Evolutionary conservation across 2,888 invertebrate genomes (phyloP), one percentile per base, ranked within the genome.

Genomic region (Idaea straminata): DNA sequence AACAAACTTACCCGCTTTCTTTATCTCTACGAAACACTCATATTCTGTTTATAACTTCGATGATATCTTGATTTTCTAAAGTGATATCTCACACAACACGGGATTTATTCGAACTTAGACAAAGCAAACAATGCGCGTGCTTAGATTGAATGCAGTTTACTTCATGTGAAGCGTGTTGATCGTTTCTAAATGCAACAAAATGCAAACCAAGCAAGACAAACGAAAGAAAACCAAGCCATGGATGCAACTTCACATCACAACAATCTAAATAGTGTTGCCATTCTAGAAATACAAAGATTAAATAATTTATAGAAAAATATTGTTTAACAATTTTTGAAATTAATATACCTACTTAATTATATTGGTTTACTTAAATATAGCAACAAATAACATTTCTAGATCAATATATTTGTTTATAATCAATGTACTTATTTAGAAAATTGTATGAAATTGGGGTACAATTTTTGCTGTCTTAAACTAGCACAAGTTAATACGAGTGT

Each of bases 41-140:
- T 35, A 66, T 64, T 66, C 68, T 66, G 35, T 61, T 58, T 71
- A 72, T 69, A 61, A 16, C 67, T 68, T 34, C 62, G 61, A 62
- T 25, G 62, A 58, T 57, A 34, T 62, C 62, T 25, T 25, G 25
- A 59, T 16, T 59, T 59, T 25, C 59, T 25, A 10, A 57, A 58
- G 25, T 59, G 13, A 15, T 36, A 1, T 36, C 36, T 36, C 6
- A 7, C 36, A 36, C 36, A 36, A 36, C 36, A 36, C 36, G 5
- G 36, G 10, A 36, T 36, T 35, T 58, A 62, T 59, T 66, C 63
- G 64, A 66, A 69, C 57, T 62, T 61, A 61, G 70, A 69, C 73
- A 73, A 74, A 74, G 71, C 71, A 69, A 72, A 72, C 73, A 73
- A 72, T 72, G 74, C 71, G 73, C 68, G 63, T 64, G 57, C 61